Conservation (phyloP, 2,113 vertebrate species). For the Apus apus region DNA sequence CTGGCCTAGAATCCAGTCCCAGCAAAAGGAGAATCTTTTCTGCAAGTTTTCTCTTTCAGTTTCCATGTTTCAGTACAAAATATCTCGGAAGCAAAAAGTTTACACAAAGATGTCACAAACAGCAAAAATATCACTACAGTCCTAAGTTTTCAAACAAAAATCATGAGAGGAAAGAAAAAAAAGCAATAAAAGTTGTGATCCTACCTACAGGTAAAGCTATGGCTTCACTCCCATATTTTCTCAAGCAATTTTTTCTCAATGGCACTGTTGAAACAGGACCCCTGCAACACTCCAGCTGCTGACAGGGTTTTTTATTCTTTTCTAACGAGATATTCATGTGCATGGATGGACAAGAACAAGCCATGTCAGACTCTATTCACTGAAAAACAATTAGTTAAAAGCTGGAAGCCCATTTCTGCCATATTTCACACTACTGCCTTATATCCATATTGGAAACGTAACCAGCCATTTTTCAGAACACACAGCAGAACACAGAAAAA, state of each 20-base stretch:
- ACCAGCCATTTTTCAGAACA: background rate
- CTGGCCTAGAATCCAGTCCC: no score
- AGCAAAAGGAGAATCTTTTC: background rate
- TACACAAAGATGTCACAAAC: background rate
- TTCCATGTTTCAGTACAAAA: background rate
- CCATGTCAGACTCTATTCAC: background rate
- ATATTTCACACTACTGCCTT: background rate
- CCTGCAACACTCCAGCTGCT: background rate
- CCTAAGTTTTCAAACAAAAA: background rate
- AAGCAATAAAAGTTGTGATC: background rate
- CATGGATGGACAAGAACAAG: background rate
- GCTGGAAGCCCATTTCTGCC: background rate
- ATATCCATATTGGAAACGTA: rapidly evolving
- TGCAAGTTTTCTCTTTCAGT: background rate
- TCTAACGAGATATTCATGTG: background rate
- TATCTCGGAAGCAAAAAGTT: background rate
- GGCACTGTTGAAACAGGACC: background rate
- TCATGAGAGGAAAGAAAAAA: background rate
- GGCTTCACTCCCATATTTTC: rapidly evolving
- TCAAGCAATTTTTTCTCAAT: background rate
- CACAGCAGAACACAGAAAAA: background rate
- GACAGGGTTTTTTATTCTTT: background rate
- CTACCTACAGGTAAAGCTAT: background rate
- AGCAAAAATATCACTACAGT: background rate
- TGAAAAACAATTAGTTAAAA: background rate